Percentiles rank a stretch among this genome's conserved stretches.
Evolutionary conservation across 2,888 invertebrate genomes (phyloP).

Genomic region (Lissocephala sabroskyi): DNA sequence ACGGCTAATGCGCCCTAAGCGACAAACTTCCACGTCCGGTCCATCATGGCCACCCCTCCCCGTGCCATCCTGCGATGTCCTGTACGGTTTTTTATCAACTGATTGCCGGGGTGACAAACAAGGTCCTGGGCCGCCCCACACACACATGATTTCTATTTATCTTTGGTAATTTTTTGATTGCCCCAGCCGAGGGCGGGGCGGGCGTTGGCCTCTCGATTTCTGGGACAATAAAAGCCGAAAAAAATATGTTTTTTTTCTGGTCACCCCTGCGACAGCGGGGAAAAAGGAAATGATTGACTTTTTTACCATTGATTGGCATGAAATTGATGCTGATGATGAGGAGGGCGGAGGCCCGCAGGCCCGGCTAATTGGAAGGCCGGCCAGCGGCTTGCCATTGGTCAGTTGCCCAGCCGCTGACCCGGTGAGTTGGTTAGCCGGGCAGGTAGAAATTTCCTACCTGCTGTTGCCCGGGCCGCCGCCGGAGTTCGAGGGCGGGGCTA

Average conservation of each 20-base stretch:
- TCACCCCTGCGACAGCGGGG: slow-evolving; percentile 19
- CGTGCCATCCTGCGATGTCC: slow-evolving; percentile 4
- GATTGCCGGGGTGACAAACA: slow-evolving; percentile 58
- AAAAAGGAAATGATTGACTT: slow-evolving; percentile 4
- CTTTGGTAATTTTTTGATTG: slow-evolving; percentile 57
- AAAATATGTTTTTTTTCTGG: slow-evolving; percentile 22
- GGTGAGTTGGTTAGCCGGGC: slow-evolving; percentile 12
- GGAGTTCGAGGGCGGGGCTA: slow-evolving; percentile 30
- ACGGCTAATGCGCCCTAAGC: slow-evolving; percentile 5
- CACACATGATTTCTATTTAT: slow-evolving; percentile 32
- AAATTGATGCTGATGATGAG: slow-evolving; percentile 36
- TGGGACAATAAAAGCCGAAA: slow-evolving; percentile 1
- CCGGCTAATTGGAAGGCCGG: slow-evolving; percentile 7
- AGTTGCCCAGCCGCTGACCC: slow-evolving; percentile 31
- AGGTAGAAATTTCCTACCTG: slow-evolving; percentile 19
- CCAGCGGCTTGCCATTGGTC: neutral
- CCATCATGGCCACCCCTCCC: slow-evolving; percentile 10
- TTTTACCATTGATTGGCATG: slow-evolving; percentile 54
- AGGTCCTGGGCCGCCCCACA: slow-evolving; percentile 17
- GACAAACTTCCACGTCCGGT: slow-evolving; percentile 17
- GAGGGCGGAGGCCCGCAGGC: slow-evolving; percentile 6
- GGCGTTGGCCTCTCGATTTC: neutral
- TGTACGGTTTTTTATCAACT: slow-evolving; percentile 44
- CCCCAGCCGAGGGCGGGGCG: slow-evolving; percentile 20
- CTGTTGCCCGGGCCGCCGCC: neutral